Conservation (phyloP, 1,140 invertebrate species). For the Pararge aegeria region DNA sequence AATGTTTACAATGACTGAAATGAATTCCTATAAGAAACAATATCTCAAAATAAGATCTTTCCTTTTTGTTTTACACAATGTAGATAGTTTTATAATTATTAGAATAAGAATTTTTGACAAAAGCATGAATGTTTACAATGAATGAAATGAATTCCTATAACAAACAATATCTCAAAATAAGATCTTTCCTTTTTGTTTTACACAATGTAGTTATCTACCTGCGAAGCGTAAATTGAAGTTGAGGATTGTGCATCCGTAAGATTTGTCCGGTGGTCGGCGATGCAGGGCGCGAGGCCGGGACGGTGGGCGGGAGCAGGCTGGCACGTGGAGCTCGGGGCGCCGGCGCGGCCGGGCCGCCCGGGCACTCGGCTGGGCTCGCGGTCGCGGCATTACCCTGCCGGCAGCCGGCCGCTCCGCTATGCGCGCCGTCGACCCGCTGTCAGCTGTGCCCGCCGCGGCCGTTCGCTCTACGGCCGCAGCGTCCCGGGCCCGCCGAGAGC, state of each 20-base stretch:
- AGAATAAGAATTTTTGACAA: too few species aligned
- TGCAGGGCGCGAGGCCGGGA: conserved; percentile 25
- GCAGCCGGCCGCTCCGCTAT: conserved; percentile 56
- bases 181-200: not conserved
- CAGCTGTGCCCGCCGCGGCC: conserved; percentile 46
- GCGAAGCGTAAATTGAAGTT: conserved; percentile 41
- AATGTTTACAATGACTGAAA: too few species aligned
- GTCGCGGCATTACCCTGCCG: conserved; percentile 63
- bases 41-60: too few species aligned
- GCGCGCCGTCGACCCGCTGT: conserved; percentile 50
- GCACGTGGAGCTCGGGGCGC: conserved; percentile 71
- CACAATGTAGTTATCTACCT: conserved; percentile 20
- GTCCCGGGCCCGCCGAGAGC: conserved; percentile 43
- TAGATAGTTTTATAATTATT: too few species aligned
- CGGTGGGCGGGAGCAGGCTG: conserved; percentile 38
- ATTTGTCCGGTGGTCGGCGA: conserved; percentile 43
- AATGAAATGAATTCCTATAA: too few species aligned
- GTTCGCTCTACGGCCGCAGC: conserved; percentile 39
- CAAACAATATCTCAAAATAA: not conserved
- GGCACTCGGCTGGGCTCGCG: conserved; percentile 53
- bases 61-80: not conserved
- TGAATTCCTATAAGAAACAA: not conserved
- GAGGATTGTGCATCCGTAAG: conserved; percentile 69
- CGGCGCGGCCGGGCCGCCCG: conserved; percentile 69
- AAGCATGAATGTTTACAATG: too few species aligned